Percentiles rank a stretch among this genome's conserved stretches.
Evolutionary conservation across 2,888 invertebrate species (phyloP).

Genomic region (Iselma pallidipennis): DNA sequence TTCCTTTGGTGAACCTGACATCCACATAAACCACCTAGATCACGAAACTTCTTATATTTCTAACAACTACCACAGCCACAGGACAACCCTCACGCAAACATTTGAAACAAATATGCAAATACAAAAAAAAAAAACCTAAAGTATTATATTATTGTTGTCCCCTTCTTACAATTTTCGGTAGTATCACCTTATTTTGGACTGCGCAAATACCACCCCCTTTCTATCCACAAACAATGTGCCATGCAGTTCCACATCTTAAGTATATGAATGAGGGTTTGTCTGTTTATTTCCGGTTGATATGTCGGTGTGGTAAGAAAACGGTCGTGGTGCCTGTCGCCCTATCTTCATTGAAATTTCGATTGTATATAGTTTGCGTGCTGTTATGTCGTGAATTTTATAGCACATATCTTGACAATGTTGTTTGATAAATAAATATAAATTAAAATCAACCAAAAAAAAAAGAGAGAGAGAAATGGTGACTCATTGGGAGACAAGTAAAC

Average conservation of each 20-base stretch:
- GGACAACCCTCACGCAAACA: too few relatives aligned
- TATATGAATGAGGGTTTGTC: slow-evolving; percentile 20
- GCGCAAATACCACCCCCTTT: slow-evolving; percentile 14
- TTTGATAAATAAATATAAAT: not conserved
- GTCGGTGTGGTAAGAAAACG: slow-evolving; percentile 35
- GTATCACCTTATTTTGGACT: not conserved
- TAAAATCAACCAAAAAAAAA: slow-evolving; percentile 12
- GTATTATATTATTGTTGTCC: not conserved
- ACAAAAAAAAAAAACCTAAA: not conserved
- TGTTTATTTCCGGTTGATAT: slow-evolving; percentile 46
- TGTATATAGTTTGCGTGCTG: slow-evolving; percentile 25
- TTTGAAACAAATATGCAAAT: too few relatives aligned
- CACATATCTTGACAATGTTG: too few relatives aligned
- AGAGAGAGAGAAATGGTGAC: slow-evolving; percentile 49
- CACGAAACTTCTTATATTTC: too few relatives aligned
- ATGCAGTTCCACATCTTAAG: slow-evolving; percentile 23
- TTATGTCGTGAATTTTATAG: slow-evolving; percentile 16
- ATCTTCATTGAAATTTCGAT: slow-evolving; percentile 6
- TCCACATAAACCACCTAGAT: too few relatives aligned
- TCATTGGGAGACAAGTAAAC: slow-evolving; percentile 63
- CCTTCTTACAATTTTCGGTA: not conserved
- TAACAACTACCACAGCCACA: too few relatives aligned
- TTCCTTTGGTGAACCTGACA: too few relatives aligned
- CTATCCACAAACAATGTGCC: slow-evolving; percentile 9
- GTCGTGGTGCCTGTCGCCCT: slow-evolving; percentile 44